These are phyloP conservation scores for Pipistrellus nathusii DNA, from an alignment of 2,797 vertebrate species.

Conservation along the genomic window DNA sequence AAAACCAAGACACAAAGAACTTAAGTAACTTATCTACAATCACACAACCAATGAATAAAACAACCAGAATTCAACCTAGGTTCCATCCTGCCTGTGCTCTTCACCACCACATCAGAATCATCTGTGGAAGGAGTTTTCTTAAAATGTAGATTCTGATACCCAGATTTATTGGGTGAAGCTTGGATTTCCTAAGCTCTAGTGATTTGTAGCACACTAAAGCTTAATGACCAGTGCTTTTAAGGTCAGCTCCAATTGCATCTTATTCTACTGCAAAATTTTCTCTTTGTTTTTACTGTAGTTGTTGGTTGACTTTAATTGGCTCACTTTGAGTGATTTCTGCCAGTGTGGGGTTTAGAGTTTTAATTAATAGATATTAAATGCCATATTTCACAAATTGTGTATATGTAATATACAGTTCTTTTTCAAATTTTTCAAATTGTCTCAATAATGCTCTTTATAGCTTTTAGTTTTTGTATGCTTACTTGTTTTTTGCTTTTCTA, in stretches of 20 bases:
- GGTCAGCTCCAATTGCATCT: neutral
- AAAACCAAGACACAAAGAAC: constrained; percentile 23
- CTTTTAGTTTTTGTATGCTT: neutral
- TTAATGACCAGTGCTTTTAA: neutral
- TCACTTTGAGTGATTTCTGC: neutral
- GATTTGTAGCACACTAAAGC: neutral
- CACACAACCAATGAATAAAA: neutral
- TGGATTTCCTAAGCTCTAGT: neutral
- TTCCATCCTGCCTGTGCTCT: neutral
- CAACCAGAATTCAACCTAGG: neutral
- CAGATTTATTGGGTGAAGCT: neutral
- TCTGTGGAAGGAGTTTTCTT: neutral
- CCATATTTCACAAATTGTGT: neutral
- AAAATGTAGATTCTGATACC: neutral
- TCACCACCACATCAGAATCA: neutral
- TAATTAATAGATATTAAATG: neutral
- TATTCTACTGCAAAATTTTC: neutral
- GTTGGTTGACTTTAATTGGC: neutral
- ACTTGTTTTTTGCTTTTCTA: neutral
- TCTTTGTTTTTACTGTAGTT: neutral
- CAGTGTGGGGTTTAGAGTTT: neutral
- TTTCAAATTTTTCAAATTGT: neutral
- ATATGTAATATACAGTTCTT: neutral
- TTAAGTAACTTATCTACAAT: neutral
- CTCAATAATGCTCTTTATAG: neutral